Evolutionary conservation across 1,140 invertebrate species (phyloP).

Genomic region (Tetramorium parvispinum): DNA sequence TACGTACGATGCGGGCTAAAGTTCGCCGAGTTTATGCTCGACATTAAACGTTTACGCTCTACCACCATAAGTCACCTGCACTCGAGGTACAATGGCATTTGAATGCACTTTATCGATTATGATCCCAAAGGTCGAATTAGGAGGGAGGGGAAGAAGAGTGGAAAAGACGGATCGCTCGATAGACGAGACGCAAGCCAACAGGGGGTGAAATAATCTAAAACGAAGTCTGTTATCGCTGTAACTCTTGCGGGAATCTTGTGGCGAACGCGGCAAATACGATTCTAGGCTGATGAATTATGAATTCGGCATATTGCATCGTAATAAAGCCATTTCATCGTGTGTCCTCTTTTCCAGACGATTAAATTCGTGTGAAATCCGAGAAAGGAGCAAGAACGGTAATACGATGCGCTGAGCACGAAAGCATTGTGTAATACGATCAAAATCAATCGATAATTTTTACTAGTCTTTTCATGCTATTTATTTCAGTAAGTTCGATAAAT

Average conservation of each 20-base stretch:
- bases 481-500: background rate
- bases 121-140: constrained; percentile 36
- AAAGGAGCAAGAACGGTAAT: constrained; percentile 4
- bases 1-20: constrained; percentile 74
- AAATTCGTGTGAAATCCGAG: constrained; percentile 6
- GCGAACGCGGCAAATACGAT: constrained; percentile 44
- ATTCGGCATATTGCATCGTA: constrained; percentile 36
- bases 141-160: background rate
- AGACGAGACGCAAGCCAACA: background rate
- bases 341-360: constrained; percentile 52
- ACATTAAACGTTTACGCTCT: constrained; percentile 72
- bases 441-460: background rate
- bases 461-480: background rate
- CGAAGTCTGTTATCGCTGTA: constrained; percentile 38
- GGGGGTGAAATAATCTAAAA: constrained; percentile 48
- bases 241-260: constrained; percentile 34
- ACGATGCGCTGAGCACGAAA: background rate
- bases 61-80: constrained; percentile 40
- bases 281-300: constrained; percentile 68
- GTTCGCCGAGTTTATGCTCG: constrained; percentile 74
- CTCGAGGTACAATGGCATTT: constrained; percentile 67
- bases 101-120: constrained; percentile 78
- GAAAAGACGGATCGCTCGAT: background rate
- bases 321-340: constrained; percentile 56
- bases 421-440: background rate